phyloP scores from a whole-genome alignment of 2,113 vertebrate genomes.

The Malaclemys terrapin region DNA sequence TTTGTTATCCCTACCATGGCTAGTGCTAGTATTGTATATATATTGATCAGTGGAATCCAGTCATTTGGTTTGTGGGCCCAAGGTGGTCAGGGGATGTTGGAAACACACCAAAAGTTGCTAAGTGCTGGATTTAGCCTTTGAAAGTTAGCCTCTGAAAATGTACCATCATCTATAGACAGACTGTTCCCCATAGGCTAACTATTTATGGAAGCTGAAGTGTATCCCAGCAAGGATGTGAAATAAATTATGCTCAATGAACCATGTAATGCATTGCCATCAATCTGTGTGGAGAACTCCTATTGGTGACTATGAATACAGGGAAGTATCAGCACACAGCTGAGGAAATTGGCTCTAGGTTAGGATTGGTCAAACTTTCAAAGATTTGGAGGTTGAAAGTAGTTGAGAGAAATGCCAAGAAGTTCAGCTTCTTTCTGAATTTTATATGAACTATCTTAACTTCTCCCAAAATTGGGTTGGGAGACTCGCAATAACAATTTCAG shows the following conservation, averaged over 20 bases:
- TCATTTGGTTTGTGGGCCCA: neutral
- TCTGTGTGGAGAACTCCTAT: neutral
- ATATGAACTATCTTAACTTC: neutral
- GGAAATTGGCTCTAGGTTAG: rapidly evolving
- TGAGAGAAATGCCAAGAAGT: neutral
- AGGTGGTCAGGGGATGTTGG: neutral
- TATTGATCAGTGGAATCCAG: neutral
- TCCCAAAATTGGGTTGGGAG: neutral
- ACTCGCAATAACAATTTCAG: neutral
- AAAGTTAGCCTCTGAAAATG: neutral
- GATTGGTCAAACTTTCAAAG: neutral
- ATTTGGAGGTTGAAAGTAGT: neutral
- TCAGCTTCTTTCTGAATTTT: neutral
- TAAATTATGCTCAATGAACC: neutral
- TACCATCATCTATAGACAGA: neutral
- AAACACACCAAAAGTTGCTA: rapidly evolving
- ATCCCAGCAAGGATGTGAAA: neutral
- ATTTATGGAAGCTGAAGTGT: neutral
- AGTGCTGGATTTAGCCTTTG: neutral
- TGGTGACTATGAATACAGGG: neutral
- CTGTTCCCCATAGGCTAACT: neutral
- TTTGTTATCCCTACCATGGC: neutral
- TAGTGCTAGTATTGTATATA: neutral
- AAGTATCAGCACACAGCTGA: neutral
- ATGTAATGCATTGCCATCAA: neutral